Percentiles rank a stretch among this genome's conserved stretches.
phyloP scores from a whole-genome alignment of 1,140 invertebrate species.

The Trachymyrmex septentrionalis region DNA sequence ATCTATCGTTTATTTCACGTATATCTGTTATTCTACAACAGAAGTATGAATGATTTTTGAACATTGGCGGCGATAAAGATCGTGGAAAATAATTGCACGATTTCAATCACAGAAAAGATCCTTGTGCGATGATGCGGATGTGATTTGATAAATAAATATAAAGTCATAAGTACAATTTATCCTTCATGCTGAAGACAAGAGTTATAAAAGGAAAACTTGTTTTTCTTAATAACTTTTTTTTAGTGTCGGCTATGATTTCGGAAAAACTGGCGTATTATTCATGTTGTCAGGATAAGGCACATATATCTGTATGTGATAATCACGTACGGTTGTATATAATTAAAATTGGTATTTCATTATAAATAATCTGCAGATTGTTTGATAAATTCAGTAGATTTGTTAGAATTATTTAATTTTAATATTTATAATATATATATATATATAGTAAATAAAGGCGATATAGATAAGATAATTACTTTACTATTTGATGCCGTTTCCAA shows the following conservation, averaged over 20 bases:
- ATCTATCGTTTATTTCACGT: not conserved
- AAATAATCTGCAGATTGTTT: not conserved
- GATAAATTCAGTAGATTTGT: not conserved
- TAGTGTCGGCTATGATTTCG: not conserved
- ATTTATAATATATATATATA: not conserved
- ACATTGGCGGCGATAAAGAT: not conserved
- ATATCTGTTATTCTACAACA: not conserved
- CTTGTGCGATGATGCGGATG: not conserved
- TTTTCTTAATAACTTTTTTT: not conserved
- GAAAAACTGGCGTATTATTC: not conserved
- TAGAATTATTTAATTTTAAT: constrained; percentile 31
- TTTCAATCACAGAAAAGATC: not conserved
- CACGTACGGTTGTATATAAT: too few species aligned
- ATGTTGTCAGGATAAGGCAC: not conserved
- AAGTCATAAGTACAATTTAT: not conserved
- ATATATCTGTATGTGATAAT: not conserved
- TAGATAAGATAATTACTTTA: not conserved
- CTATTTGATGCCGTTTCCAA: not conserved
- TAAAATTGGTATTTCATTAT: not conserved
- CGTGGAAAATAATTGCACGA: not conserved
- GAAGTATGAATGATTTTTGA: not conserved
- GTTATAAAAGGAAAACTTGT: not conserved
- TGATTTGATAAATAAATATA: constrained; percentile 5
- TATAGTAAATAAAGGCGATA: not conserved
- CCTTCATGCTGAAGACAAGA: not conserved